Percentiles rank a stretch among this genome's conserved stretches.
phyloP scores from a whole-genome alignment of 2,797 vertebrate genomes.

The Myioborus miniatus region DNA sequence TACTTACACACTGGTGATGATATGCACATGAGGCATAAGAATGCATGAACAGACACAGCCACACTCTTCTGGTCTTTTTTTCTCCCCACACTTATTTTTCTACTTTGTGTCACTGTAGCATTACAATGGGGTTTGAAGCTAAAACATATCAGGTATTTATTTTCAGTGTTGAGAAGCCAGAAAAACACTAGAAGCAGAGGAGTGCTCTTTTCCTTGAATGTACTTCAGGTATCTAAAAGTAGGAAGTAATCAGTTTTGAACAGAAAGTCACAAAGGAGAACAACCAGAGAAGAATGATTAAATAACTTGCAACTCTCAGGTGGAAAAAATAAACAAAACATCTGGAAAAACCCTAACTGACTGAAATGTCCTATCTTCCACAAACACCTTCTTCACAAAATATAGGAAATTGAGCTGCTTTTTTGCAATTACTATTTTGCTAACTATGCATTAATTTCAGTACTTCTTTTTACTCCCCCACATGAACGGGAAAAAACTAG shows the following conservation, averaged over 20 bases:
- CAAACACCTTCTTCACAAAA: not conserved
- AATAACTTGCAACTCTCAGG: not conserved
- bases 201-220: not conserved
- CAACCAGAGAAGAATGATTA: not conserved
- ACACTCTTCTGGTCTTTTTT: not conserved
- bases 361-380: not conserved
- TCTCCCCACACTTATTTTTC: not conserved
- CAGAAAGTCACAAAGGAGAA: not conserved
- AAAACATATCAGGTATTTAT: not conserved
- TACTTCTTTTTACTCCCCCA: not conserved
- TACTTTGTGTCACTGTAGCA: not conserved
- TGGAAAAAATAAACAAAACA: not conserved
- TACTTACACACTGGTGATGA: not conserved
- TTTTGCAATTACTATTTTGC: not conserved
- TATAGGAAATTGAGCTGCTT: not conserved
- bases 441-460: not conserved
- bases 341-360: not conserved
- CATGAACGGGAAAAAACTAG: not conserved
- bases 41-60: not conserved
- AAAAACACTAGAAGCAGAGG: not conserved
- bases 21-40: not conserved
- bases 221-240: not conserved
- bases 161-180: not conserved
- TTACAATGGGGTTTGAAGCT: not conserved
- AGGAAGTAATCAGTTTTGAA: not conserved